phyloP scores from a whole-genome alignment of 2,797 vertebrate genomes.

The Neosilurus mollespiculum region DNA sequence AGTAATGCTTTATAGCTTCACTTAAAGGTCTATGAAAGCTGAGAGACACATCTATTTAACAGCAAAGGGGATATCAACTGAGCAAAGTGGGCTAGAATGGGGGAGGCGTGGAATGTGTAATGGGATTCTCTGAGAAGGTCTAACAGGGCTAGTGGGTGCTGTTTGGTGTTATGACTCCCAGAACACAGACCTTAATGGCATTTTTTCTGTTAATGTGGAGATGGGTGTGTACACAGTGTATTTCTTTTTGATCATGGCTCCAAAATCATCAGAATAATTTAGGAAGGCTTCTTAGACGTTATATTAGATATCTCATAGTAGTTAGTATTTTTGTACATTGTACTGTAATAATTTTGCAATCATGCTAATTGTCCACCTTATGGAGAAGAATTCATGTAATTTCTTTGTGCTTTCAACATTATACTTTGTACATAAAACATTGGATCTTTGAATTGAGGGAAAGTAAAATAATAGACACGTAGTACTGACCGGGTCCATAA shows the following conservation, averaged over 20 bases:
- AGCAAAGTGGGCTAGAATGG: neutral
- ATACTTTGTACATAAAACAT: too few species aligned
- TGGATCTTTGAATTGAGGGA: too few species aligned
- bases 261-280: neutral
- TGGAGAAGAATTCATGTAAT: too few species aligned
- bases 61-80: neutral
- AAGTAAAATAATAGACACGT: neutral
- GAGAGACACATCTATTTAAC: slow-evolving; percentile 14
- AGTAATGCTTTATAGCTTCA: slow-evolving; percentile 15
- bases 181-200: neutral
- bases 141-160: neutral
- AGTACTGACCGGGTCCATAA: slow-evolving; percentile 14
- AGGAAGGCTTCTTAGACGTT: neutral
- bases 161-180: neutral
- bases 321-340: too few species aligned
- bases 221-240: neutral
- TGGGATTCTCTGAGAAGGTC: slow-evolving; percentile 33
- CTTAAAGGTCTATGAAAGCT: slow-evolving; percentile 17
- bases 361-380: too few species aligned
- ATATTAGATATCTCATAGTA: too few species aligned
- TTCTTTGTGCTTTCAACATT: too few species aligned
- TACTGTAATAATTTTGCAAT: too few species aligned
- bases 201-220: neutral
- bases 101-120: neutral
- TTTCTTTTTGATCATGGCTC: slow-evolving; percentile 4